Evolutionary conservation across 2,113 vertebrate genomes (phyloP), one percentile per base, ranked within the genome.

Genomic region (Tichodroma muraria): DNA sequence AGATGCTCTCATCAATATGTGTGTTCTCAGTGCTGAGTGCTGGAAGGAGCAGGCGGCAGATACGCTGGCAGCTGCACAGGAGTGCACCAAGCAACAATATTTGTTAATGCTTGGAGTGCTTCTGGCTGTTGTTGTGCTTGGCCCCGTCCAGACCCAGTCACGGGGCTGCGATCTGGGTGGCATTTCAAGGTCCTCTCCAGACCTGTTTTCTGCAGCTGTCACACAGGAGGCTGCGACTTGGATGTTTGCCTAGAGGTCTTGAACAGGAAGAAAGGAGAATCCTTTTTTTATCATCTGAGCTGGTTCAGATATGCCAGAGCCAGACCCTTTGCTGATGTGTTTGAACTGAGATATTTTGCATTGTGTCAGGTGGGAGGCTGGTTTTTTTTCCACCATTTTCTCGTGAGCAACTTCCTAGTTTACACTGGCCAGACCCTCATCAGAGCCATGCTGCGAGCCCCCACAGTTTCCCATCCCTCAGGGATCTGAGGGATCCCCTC

Each of bases 51-150:
- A 76, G 91, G 65, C 63, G 0, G 87, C 87, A 65, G 87, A 53
- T 82, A 57, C 0, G 3, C 81, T 84, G 81, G 89, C 96, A 96
- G 89, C 89, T 88, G 86, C 33, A 13, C 2, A 6, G 81, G 69
- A 91, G 71, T 68, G 68, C 22, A 2, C 53, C 13, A 42, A 91
- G 69, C 80, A 73, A 45, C 91, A 95, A 52, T 93, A 75, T 91
- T 95, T 94, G 78, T 89, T 94, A 68, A 95, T 73, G 66, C 85
- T 91, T 66, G 61, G 88, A 95, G 76, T 88, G 87, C 47, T 93
- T 91, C 80, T 88, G 85, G 75, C 66, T 94, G 77, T 70, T 72
- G 70, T 91, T 77, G 60, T 85, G 64, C 63, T 80, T 95, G 89
- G 95, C 81, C 78, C 38, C 1, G 0, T 35, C 65, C 91, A 61